These are phyloP conservation scores for Leistus spinibarbis DNA, from an alignment of 2,888 invertebrate species.

Conservation along the genomic window DNA sequence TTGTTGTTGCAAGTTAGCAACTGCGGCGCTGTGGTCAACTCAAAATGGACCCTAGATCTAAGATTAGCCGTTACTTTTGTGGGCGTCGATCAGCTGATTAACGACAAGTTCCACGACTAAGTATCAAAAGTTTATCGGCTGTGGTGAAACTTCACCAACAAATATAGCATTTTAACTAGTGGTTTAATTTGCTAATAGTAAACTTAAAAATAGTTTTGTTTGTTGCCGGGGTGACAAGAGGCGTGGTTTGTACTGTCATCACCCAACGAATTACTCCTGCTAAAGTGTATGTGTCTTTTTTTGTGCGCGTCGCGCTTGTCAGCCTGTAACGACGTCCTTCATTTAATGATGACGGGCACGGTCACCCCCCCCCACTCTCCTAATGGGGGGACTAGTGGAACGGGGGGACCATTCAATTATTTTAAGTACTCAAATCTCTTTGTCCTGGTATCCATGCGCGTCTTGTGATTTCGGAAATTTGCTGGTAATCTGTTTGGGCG, in stretches of 20 bases:
- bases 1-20: too few species aligned
- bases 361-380: background rate
- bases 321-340: constrained; percentile 27
- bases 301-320: background rate
- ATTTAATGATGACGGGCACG: constrained; percentile 23
- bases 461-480: constrained; percentile 25
- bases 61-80: too few species aligned
- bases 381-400: background rate
- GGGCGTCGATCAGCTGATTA: too few species aligned
- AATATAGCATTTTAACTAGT: too few species aligned
- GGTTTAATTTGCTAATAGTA: too few species aligned
- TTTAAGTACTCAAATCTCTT: constrained; percentile 31
- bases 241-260: background rate
- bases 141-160: too few species aligned
- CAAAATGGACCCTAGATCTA: too few species aligned
- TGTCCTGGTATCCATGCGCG: background rate
- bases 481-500: constrained; percentile 24
- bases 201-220: background rate
- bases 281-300: background rate
- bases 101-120: too few species aligned
- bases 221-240: background rate
- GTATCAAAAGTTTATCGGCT: too few species aligned
- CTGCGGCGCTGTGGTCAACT: too few species aligned
- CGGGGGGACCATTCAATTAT: constrained; percentile 25
- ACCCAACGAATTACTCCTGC: background rate